Evolutionary conservation across 2,797 vertebrate genomes (phyloP), one percentile per base, ranked within the genome.

Genomic region (Botia almorhae): DNA sequence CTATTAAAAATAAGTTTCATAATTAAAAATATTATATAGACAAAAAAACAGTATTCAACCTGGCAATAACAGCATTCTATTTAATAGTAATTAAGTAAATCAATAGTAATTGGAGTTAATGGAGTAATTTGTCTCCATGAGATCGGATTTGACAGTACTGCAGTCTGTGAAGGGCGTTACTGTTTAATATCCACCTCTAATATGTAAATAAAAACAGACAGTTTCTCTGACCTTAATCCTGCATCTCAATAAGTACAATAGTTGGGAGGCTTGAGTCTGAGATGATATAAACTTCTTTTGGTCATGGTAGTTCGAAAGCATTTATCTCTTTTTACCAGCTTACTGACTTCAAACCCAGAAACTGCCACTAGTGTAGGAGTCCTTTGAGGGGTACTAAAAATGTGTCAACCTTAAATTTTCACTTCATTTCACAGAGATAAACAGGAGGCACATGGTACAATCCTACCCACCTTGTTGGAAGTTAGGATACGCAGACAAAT

Each of bases 331-430:
- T 78, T 78, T 70, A 70, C 33, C 39, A 69, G 56, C 29, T 16
- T 53, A 58, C 60, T 67, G 60, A 58, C 61, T 81, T 64, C 16
- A 55, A 61, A 51, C 21, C 10, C 21, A 68, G 1, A 81, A 77
- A 33, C 72, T 75, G 63, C 21, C 39, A 60, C 50, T 51, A 50
- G 76, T 19, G 70, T 74, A 56, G 55, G 51, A 17, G 58, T 81
- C 67, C 46, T 53, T 68, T 76, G 29, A 82, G 74, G 48, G 76
- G 69, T 60, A 76, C 61, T 60, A 55, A 70, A 70, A 76, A 71
- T 58, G 71, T 69, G 51, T 78, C 72, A 64, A 12, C 43, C 43
- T 39, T 61, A 26, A 51, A 55, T 75, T 75, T 78, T 55, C 39
- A 7, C 48, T 13, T 76, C 36, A 61, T 78, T 81, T 73, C 68